Conservation (phyloP, 2,113 vertebrate genomes). For the Thinocorus orbignyianus region DNA sequence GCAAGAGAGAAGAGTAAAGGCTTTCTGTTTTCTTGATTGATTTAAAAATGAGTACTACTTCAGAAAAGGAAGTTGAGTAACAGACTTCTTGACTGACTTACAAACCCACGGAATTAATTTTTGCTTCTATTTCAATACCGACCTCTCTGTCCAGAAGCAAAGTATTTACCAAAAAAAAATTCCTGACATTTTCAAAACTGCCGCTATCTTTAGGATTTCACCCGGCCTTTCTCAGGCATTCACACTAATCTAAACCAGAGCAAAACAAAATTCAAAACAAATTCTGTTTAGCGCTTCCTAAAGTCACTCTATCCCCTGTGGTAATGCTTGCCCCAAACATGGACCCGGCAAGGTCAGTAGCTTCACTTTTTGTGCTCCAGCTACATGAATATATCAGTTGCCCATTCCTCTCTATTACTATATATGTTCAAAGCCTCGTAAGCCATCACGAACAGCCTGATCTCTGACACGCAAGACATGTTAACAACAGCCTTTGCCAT, state of each 20-base stretch:
- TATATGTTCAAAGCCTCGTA: conserved; percentile 51
- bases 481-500: conserved; percentile 59
- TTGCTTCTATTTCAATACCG: neutral
- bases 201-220: neutral
- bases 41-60: neutral
- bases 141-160: neutral
- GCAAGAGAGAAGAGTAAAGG: neutral
- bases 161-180: neutral
- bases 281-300: neutral
- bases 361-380: conserved; percentile 40
- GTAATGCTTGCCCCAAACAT: conserved; percentile 56
- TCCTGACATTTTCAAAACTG: neutral
- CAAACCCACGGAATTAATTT: neutral
- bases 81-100: neutral
- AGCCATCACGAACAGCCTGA: conserved; percentile 56
- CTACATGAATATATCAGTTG: conserved; percentile 47
- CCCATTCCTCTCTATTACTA: conserved; percentile 35
- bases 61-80: neutral
- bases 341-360: conserved; percentile 41
- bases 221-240: neutral
- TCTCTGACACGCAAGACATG: conserved; percentile 66
- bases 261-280: neutral
- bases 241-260: neutral
- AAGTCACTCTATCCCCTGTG: neutral
- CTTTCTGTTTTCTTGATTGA: neutral